phyloP scores from a whole-genome alignment of 2,113 vertebrate species.

The Carettochelys insculpta region DNA sequence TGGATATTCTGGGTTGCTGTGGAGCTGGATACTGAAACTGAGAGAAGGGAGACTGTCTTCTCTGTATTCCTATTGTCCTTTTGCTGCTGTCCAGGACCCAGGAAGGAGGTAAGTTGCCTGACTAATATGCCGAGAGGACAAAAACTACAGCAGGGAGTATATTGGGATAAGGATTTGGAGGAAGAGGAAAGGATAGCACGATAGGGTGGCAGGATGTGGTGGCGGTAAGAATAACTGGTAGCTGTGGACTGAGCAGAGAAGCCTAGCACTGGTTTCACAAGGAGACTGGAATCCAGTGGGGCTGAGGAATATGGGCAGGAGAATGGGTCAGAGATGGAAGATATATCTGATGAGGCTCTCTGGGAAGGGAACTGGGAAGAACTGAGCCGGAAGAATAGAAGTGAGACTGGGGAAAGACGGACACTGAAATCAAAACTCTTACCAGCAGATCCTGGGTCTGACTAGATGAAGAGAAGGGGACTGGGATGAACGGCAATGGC shows the following conservation, averaged over 20 bases:
- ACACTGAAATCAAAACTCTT: neutral
- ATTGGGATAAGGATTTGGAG: neutral
- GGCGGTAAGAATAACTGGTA: neutral
- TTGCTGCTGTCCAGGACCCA: too few species aligned
- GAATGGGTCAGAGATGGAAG: neutral
- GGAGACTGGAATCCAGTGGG: neutral
- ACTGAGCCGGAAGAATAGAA: neutral
- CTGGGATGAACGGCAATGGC: neutral
- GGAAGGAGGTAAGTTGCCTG: neutral
- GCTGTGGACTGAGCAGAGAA: neutral
- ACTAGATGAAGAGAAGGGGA: neutral
- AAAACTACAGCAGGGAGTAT: neutral
- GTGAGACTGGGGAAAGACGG: neutral
- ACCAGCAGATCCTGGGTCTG: neutral
- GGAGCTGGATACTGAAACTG: neutral
- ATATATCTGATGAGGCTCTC: neutral
- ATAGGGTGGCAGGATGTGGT: neutral
- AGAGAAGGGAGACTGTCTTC: neutral
- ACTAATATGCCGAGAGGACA: neutral
- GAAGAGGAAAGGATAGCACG: neutral
- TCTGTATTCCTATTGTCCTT: neutral
- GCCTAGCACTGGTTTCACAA: neutral
- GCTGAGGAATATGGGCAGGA: neutral
- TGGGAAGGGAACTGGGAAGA: neutral
- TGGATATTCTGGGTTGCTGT: neutral